These are phyloP conservation scores for Onthophagus taurus DNA, from an alignment of 1,140 invertebrate species.

Conservation along the genomic window DNA sequence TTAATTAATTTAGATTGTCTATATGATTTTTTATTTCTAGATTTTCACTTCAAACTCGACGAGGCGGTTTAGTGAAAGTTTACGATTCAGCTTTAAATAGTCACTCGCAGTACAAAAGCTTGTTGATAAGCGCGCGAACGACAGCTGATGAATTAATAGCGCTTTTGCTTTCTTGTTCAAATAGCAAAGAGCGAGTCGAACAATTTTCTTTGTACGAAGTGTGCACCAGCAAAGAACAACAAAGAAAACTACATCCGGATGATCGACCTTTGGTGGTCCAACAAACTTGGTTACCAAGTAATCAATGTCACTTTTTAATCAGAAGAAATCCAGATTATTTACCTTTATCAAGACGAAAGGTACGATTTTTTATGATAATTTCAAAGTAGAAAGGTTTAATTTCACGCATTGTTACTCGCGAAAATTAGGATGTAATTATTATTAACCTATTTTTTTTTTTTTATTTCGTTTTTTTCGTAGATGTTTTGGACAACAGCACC, in stretches of 20 bases:
- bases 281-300: slow-evolving; percentile 55
- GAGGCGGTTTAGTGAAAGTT: slow-evolving; percentile 80
- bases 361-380: too few species aligned
- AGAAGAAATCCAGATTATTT: slow-evolving; percentile 66
- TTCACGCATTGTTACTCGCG: not conserved
- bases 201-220: slow-evolving; percentile 85
- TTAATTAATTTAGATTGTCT: not conserved
- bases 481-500: slow-evolving; percentile 31
- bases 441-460: slow-evolving; percentile 1
- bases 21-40: slow-evolving; percentile 42
- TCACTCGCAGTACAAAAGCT: slow-evolving; percentile 85
- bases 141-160: slow-evolving; percentile 83
- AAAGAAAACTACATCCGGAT: slow-evolving; percentile 76
- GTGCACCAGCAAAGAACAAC: slow-evolving; percentile 59
- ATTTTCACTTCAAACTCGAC: slow-evolving; percentile 75
- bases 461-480: slow-evolving; percentile 20
- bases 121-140: slow-evolving; percentile 80
- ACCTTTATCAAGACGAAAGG: slow-evolving; percentile 50
- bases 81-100: slow-evolving; percentile 84
- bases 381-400: not conserved
- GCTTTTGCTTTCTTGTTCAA: slow-evolving; percentile 77
- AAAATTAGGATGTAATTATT: not conserved
- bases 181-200: slow-evolving; percentile 69
- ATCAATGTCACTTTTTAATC: slow-evolving; percentile 65
- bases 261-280: slow-evolving; percentile 78